Evolutionary conservation across 1,140 invertebrate species (phyloP).

Genomic region (Bombus sibiricus): DNA sequence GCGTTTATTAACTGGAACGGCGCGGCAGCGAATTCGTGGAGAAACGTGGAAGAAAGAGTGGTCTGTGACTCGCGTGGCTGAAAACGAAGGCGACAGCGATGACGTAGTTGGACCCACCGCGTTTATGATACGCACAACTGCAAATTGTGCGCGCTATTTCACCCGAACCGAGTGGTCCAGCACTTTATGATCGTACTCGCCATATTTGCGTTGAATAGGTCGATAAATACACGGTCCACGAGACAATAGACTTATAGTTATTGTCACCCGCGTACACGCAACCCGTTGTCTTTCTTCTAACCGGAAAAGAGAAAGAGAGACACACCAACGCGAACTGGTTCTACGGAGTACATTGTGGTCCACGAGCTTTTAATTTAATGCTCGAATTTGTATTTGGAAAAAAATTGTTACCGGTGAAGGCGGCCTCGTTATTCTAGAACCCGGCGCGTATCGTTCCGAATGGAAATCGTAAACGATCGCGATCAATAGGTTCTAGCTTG

Average conservation of each 20-base stretch:
- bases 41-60: neutral
- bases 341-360: constrained; percentile 43
- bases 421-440: constrained; percentile 51
- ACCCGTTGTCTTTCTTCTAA: neutral
- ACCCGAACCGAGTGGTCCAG: constrained; percentile 40
- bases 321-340: neutral
- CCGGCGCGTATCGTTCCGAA: constrained; percentile 33
- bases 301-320: neutral
- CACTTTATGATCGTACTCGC: constrained; percentile 65
- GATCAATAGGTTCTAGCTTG: constrained; percentile 30
- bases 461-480: constrained; percentile 58
- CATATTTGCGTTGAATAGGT: constrained; percentile 71
- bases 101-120: constrained; percentile 45
- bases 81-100: neutral
- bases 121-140: constrained; percentile 48
- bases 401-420: constrained; percentile 3
- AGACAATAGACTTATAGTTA: constrained; percentile 72
- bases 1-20: constrained; percentile 4
- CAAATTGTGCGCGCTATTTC: constrained; percentile 66
- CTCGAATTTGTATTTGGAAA: constrained; percentile 60
- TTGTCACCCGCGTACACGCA: constrained; percentile 60
- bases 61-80: neutral
- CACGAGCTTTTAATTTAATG: constrained; percentile 59
- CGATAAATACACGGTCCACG: constrained; percentile 63
- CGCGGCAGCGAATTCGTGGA: neutral